Conservation (phyloP, 2,113 vertebrate species). For the Lichenostomus cassidix region DNA sequence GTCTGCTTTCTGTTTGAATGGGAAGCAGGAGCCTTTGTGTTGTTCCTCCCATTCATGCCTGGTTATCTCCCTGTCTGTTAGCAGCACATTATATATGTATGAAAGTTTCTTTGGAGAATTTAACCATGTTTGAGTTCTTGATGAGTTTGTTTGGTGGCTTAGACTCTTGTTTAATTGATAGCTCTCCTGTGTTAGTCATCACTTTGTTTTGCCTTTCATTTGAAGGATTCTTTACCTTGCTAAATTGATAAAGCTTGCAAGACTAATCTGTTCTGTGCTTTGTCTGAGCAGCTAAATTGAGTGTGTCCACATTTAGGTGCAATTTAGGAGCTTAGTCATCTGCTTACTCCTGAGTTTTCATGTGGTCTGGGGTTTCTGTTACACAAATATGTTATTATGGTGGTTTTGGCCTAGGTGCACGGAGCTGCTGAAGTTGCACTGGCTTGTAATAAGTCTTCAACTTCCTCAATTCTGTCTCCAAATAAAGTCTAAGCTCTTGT, state of each 20-base stretch:
- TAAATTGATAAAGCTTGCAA: conserved; percentile 25
- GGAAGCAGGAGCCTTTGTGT: neutral
- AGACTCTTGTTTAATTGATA: neutral
- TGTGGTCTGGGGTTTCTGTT: conserved; percentile 53
- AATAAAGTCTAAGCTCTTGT: conserved; percentile 31
- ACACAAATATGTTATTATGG: conserved; percentile 47
- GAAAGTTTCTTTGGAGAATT: neutral
- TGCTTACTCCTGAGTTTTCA: conserved; percentile 51
- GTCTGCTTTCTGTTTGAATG: neutral
- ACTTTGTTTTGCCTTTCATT: neutral
- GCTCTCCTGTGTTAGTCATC: neutral
- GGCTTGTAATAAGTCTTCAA: conserved; percentile 31
- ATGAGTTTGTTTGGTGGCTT: neutral
- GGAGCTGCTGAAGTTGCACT: conserved; percentile 34
- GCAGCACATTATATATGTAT: neutral
- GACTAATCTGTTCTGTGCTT: conserved; percentile 7
- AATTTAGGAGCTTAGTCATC: conserved; percentile 47
- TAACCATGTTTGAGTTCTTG: neutral
- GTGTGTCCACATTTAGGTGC: conserved; percentile 50
- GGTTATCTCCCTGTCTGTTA: neutral
- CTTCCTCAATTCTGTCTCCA: conserved; percentile 46
- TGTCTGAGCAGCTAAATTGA: conserved; percentile 43
- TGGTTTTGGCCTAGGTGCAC: conserved; percentile 46
- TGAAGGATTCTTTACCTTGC: neutral
- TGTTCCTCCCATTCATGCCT: neutral